Base-by-base conservation (phyloP, 2,113 vertebrate species). In the Rhabdomys dilectus region DNA sequence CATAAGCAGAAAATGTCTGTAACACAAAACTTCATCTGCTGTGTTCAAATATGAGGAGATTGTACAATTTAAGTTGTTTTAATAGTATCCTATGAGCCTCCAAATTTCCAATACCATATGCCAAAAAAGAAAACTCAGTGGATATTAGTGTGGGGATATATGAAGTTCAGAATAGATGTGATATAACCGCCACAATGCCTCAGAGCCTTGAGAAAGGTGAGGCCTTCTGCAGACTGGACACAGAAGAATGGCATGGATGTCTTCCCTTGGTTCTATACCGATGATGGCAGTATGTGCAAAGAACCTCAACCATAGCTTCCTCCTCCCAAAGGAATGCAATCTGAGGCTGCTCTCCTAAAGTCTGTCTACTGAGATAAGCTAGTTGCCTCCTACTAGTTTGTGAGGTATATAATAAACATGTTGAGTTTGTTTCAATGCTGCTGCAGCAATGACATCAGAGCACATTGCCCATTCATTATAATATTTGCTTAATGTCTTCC, bases 21-120 rank as follows among this genome's bases (percentile, higher is more conserved):
- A 85, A 19, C 91, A 88, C 48, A 76, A 95, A 94, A 22, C 75
- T 22, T 73, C 45, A 91, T 22, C 15, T 77, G 26, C 21, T 75
- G 26, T 93, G 2, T 72, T 85, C 42, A 95, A 92, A 96, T 64
- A 92, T 51, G 15, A 51, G 39, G 45, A 90, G 26, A 19, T 16
- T 26, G 31, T 45, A 72, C 0, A 16, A 84, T 39, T 53, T 10
- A 91, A 15, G 68, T 11, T 0, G 42, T 7, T 82, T 89, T 77
- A 62, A 21, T 90, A 31, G 21, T 26, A 68, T 84, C 34, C 4
- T 53, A 66, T 3, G 68, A 86, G 6, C 36, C 13, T 21, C 36
- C 3, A 80, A 70, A 89, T 75, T 77, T 96, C 8, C 42, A 94
- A 80, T 15, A 82, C 39, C 73, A 36, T 90, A 42, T 94, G 21